Evolutionary conservation across 2,113 vertebrate species (phyloP), one percentile per base, ranked within the genome.

Genomic region (Garra rufa): DNA sequence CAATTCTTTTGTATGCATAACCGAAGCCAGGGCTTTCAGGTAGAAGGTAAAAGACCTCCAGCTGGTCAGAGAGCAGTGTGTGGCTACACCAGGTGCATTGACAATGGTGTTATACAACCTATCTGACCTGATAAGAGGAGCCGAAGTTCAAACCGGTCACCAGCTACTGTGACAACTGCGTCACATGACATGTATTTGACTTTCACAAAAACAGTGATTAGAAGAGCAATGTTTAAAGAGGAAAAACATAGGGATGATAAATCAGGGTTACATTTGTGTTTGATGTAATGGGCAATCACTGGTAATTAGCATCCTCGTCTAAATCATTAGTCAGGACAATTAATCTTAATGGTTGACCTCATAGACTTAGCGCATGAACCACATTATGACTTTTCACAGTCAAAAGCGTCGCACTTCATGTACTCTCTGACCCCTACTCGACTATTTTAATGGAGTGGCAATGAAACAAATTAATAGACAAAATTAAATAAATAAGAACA

Each of bases 401-500:
- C 14, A 46, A 85, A 75, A 50, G 52, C 6, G 1, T 50, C 9
- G 5, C 41, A 74, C 83, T 85, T 50, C 26, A 81, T 71, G 70
- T 61, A n/a, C 76, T 44, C 50, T n/a, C 19, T 77, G 41, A 59
- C 67, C 57, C 41, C 67, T 76, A n/a, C 67, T 74, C 38, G 24
- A 21, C 70, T 76, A 69, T 55, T 81, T 14, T 24, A 79, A 44
- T 61, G 63, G 75, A 82, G 69, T 76, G 19, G 48, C 73, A n/a
- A 78, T 63, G 43, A 30, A 65, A 24, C 38, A 41, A 55, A 82
- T 82, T 38, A 55, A 70, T 81, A 21, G 59, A 30, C 24, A 13
- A 34, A 81, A 55, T 81, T 81, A n/a, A 81, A 52, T 81, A 81
- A 69, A 80, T 67, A 80, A 46, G 43, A 80, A 21, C 48, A 50